Conservation (phyloP, 2,888 invertebrate genomes). For the Limnephilus lunatus region DNA sequence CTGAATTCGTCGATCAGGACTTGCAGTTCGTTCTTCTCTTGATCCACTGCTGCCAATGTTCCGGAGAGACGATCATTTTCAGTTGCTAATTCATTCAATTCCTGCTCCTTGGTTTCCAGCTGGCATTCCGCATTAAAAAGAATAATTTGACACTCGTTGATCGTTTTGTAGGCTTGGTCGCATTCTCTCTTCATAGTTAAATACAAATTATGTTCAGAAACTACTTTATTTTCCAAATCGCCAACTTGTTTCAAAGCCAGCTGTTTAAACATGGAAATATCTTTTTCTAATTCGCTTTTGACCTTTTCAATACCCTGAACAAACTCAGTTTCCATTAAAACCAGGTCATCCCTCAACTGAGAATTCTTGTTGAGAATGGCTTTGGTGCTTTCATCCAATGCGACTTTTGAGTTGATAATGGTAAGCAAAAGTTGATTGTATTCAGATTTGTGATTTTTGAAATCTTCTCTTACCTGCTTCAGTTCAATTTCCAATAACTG, state of each 20-base stretch:
- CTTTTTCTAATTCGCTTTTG: slow-evolving; percentile 57
- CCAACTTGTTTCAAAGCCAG: slow-evolving; percentile 36
- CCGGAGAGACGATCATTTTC: slow-evolving; percentile 62
- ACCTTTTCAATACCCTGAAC: slow-evolving; percentile 56
- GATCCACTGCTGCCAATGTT: slow-evolving; percentile 67
- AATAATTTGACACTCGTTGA: slow-evolving; percentile 57
- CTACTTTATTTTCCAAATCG: slow-evolving; percentile 49
- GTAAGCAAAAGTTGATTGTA: slow-evolving; percentile 57
- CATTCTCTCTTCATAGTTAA: slow-evolving; percentile 58
- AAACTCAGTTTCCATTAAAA: slow-evolving; percentile 58
- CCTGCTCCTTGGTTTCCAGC: slow-evolving; percentile 63
- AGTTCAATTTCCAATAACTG: slow-evolving; percentile 44
- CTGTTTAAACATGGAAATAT: slow-evolving; percentile 61
- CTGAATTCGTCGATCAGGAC: slow-evolving; percentile 66
- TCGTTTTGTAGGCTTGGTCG: slow-evolving; percentile 55
- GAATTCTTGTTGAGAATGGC: slow-evolving; percentile 56
- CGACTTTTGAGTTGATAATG: slow-evolving; percentile 58
- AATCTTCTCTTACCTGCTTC: slow-evolving; percentile 38
- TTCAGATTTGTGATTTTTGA: slow-evolving; percentile 54
- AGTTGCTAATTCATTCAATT: slow-evolving; percentile 60
- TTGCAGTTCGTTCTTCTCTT: slow-evolving; percentile 67
- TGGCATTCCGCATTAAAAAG: slow-evolving; percentile 57
- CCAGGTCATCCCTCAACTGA: slow-evolving; percentile 57
- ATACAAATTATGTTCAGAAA: slow-evolving; percentile 53
- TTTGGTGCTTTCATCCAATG: slow-evolving; percentile 58